Evolutionary conservation across 2,888 invertebrate genomes (phyloP), one percentile per base, ranked within the genome.

Genomic region (Caenorhabditis doughertyi): DNA sequence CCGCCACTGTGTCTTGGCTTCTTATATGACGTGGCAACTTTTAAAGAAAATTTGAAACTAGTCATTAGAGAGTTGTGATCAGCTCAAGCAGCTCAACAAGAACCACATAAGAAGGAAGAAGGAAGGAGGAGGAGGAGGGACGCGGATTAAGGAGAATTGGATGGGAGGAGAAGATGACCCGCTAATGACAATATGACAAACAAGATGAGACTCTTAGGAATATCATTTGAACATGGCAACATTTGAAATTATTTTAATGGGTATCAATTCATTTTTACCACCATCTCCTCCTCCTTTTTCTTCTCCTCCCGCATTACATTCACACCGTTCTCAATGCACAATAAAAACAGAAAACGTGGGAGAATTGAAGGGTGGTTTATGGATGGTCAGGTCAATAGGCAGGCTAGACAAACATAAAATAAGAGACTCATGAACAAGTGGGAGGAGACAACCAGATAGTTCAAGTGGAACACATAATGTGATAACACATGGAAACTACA

Each of bases 181-280:
- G 68, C 77, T 77, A 77, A 77, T 77, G 77, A 77, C 77, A 68
- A 76, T 76, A 68, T 68, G 76, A 44, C 77, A 77, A 77, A 77
- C 68, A 70, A 53, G 53, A 55, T 53, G 68, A 62, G 62, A n/a
- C 27, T 53, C 44, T 53, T 53, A n/a, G 51, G 49, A 49, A 35
- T 23, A 70, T 56, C 58, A 32, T 56, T 47, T 55, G 47, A 32
- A 32, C 29, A 47, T 47, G 29, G 44, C 21, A 44, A 47, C 44
- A 44, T 42, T 58, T 16, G 18, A 47, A 47, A 47, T 47, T 47
- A 47, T 47, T 47, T 47, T 47, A 47, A 47, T 47, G 44, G 4
- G 18, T 47, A 47, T 47, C 44, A 47, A 49, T 11, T 2, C 49
- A 21, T 2, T 32, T 49, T 71, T n/a, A n/a, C n/a, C 44, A 16